Base-by-base conservation (phyloP, 2,888 invertebrate genomes). In the Lasioglossum figueresi region DNA sequence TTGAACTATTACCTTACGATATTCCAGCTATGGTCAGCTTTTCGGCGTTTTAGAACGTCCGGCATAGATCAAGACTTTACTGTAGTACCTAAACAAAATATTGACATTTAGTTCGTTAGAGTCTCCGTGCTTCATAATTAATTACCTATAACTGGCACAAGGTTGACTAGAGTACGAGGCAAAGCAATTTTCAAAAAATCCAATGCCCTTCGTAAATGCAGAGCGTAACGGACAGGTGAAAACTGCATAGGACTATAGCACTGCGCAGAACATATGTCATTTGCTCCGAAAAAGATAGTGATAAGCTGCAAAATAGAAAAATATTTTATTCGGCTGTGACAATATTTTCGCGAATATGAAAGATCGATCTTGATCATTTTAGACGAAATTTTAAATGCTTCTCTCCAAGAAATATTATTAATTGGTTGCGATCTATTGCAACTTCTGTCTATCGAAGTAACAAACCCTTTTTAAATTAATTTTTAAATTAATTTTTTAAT, bases 211-310 rank as follows among this genome's bases (percentile, higher is more conserved):
- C 96, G 96, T 77, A 97, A 95, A 92, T 97, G 97, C 88, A 95
- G 93, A 31, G 96, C 96, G 92, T 97, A 97, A 1, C 96, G 96
- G 0, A 95, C 92, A 0, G 97, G 96, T 0, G 97, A 97, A 87
- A 95, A 96, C 34, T 91, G 86, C 19, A 89, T 83, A 1, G 93
- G 94, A 86, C 88, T 92, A 88, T 94, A 95, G 92, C 97, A 97
- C 83, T 97, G 97, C 0, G 97, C 97, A 0, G 97, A 97, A 92
- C 97, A 97, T 72, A 97, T 95, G 93, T 97, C 97, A 93, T 97
- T 97, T 84, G 97, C 97, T 0, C 97, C 97, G 88, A 97, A 97
- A 93, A 97, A 96, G 74, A 98, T 95, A 0, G 97, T 97, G 75
- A 97, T 95, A 96, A 95, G 89, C 95, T 95, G 91, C 12, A 80